phyloP scores from a whole-genome alignment of 2,113 vertebrate genomes.

The Pyxicephalus adspersus region DNA sequence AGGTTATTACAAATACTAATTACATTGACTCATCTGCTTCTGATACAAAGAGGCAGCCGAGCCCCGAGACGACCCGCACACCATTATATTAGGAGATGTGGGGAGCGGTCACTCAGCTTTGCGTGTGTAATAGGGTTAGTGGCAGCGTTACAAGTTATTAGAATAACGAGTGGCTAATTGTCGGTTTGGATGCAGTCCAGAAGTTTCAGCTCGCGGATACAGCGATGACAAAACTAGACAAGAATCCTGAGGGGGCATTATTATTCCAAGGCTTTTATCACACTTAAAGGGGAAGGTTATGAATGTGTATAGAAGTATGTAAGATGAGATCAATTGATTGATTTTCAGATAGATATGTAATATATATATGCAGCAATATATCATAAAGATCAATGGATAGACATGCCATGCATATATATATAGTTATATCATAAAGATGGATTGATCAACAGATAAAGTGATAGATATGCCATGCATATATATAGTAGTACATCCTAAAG shows the following conservation, averaged over 20 bases:
- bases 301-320: no score
- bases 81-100: neutral
- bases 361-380: no score
- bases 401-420: no score
- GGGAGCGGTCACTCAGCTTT: neutral
- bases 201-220: neutral
- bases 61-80: neutral
- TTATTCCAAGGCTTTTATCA: neutral
- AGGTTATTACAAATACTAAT: conserved; percentile 8
- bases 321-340: no score
- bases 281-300: no score
- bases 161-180: conserved; percentile 1
- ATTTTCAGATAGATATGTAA: no score
- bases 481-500: no score
- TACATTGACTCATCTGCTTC: neutral
- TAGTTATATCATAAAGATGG: no score
- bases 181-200: conserved; percentile 3
- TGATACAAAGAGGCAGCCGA: neutral
- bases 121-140: neutral
- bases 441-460: no score
- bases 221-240: neutral
- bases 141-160: neutral
- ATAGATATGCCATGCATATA: no score
- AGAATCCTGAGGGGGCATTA: neutral
- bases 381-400: no score